Conservation (phyloP, 2,113 vertebrate genomes). For the Pongo abelii region DNA sequence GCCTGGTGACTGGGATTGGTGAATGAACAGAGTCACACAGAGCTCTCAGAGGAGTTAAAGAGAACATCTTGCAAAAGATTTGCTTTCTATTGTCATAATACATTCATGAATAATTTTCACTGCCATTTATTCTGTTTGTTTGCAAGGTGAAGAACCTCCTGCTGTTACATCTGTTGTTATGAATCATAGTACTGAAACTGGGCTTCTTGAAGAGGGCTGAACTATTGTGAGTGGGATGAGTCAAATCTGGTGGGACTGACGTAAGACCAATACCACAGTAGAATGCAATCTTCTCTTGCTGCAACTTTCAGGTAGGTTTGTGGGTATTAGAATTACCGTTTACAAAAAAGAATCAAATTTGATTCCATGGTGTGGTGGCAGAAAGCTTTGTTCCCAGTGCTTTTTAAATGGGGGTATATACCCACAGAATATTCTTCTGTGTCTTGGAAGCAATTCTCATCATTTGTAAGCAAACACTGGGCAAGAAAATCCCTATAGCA, state of each 20-base stretch:
- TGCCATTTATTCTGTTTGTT: slow-evolving; percentile 22
- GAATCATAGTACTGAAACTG: neutral
- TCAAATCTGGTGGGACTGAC: neutral
- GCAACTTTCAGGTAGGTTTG: neutral
- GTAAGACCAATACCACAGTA: neutral
- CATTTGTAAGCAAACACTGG: slow-evolving; percentile 4
- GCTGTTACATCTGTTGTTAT: neutral
- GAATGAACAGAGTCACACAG: neutral
- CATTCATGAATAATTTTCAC: slow-evolving; percentile 16
- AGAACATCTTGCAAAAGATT: neutral
- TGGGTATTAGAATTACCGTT: slow-evolving; percentile 3
- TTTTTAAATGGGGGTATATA: neutral
- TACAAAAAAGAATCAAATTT: slow-evolving; percentile 18
- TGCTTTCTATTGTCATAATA: slow-evolving; percentile 29
- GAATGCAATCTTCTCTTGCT: neutral
- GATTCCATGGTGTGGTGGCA: neutral
- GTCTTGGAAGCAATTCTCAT: slow-evolving; percentile 2
- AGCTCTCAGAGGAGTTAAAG: neutral
- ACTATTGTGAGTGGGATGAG: neutral
- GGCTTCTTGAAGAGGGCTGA: neutral
- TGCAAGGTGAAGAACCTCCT: slow-evolving; percentile 14
- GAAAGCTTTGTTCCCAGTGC: neutral
- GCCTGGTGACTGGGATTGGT: neutral
- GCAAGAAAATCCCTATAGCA: neutral
- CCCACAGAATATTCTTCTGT: neutral